A percentile compares a stretch with the other conserved stretches of the same genome.
These are phyloP conservation scores for Cataglyphis hispanica DNA, from an alignment of 1,140 invertebrate species.

Conservation along the genomic window DNA sequence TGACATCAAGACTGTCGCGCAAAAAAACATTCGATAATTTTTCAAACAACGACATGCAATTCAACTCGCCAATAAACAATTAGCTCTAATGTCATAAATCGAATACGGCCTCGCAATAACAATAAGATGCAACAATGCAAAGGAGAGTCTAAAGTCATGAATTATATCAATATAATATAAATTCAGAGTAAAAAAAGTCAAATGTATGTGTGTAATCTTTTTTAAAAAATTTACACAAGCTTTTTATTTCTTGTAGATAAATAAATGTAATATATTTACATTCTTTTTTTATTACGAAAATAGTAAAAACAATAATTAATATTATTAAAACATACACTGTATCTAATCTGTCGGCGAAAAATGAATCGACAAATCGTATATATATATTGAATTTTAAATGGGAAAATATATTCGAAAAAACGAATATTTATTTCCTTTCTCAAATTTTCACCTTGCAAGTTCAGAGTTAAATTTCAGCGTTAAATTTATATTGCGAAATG, in stretches of 20 bases:
- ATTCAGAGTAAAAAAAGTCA: neutral
- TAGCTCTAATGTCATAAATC: neutral
- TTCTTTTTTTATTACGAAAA: neutral
- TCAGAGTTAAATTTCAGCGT: neutral
- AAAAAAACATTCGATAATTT: constrained; percentile 27
- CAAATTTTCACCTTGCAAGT: neutral
- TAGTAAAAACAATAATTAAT: neutral
- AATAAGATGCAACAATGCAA: neutral
- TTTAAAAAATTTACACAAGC: neutral
- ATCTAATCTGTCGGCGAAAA: neutral
- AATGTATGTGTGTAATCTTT: neutral
- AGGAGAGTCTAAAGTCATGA: neutral
- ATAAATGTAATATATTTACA: neutral
- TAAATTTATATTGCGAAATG: neutral
- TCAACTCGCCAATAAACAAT: neutral
- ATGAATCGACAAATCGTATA: neutral
- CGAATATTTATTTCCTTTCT: constrained; percentile 7
- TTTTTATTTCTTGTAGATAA: neutral
- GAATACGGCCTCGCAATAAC: neutral
- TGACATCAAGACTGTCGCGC: neutral
- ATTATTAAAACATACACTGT: neutral
- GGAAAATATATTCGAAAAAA: neutral
- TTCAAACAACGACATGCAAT: constrained; percentile 6
- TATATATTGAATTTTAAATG: neutral
- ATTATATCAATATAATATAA: neutral